These are phyloP conservation scores for Drosophila baimaii DNA, from an alignment of 1,140 invertebrate species.

Conservation along the genomic window DNA sequence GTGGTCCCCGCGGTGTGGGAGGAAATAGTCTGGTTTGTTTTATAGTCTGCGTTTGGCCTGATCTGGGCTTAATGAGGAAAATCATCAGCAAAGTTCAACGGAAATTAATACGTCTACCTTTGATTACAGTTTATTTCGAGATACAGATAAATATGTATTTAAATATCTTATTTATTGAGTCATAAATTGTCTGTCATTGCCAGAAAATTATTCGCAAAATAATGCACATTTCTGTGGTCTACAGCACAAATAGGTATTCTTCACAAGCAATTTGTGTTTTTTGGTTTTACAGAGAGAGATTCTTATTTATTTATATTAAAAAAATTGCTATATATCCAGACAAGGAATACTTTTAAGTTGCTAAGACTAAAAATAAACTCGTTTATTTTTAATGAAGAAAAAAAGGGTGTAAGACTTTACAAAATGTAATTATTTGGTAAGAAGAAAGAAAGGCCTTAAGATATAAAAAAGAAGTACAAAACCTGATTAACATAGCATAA, in stretches of 20 bases:
- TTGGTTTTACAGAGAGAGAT: neutral
- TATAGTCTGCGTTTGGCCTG: constrained; percentile 18
- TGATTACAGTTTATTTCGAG: neutral
- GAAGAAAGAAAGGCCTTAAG: no score
- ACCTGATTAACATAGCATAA: no score
- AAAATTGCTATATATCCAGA: no score
- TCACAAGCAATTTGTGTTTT: constrained; percentile 9
- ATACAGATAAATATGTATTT: neutral
- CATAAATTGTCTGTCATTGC: constrained; percentile 20
- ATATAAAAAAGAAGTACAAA: no score
- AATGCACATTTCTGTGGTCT: constrained; percentile 22
- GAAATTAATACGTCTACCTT: constrained; percentile 36
- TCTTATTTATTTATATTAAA: no score
- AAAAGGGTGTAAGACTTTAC: no score
- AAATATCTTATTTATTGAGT: neutral
- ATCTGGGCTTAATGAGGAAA: constrained; percentile 52
- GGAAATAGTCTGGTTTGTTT: constrained; percentile 1
- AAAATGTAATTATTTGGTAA: no score
- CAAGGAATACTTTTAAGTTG: no score
- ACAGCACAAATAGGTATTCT: constrained; percentile 32
- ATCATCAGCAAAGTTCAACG: constrained; percentile 3
- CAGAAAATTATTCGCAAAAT: constrained; percentile 28
- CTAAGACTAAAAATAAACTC: no score
- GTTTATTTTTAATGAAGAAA: no score
- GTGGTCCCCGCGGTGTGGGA: neutral